phyloP scores from a whole-genome alignment of 2,797 vertebrate genomes.

The Danionella dracula region DNA sequence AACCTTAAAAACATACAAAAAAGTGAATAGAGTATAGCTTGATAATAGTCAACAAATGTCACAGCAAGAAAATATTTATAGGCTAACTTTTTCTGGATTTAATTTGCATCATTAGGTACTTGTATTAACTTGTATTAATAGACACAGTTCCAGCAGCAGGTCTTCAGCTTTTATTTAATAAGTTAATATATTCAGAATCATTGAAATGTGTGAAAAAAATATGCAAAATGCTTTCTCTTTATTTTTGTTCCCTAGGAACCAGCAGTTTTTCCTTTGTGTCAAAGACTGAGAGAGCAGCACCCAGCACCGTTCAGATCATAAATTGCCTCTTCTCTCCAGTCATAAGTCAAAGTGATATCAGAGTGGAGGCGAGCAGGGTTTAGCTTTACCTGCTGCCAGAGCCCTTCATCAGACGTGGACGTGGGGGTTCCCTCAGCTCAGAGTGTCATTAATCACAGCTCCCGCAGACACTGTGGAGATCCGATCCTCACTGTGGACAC shows the following conservation, averaged over 20 bases:
- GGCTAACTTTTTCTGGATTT: too few species aligned
- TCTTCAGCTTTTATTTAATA: too few species aligned
- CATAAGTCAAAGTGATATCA: conserved; percentile 27
- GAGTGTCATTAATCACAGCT: conserved; percentile 61
- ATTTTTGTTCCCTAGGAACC: not conserved
- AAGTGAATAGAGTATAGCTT: too few species aligned
- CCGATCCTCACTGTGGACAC: conserved; percentile 36
- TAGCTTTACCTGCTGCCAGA: conserved; percentile 48
- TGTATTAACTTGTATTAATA: too few species aligned
- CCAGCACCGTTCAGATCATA: not conserved
- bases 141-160: too few species aligned
- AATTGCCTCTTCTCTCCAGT: conserved; percentile 14
- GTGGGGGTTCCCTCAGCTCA: conserved; percentile 43
- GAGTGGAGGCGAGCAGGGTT: conserved; percentile 31
- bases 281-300: not conserved
- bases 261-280: not conserved
- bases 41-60: too few species aligned
- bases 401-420: conserved; percentile 58
- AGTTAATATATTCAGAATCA: too few species aligned
- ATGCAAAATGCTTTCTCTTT: too few species aligned
- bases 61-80: too few species aligned
- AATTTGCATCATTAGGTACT: too few species aligned
- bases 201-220: too few species aligned
- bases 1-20: too few species aligned
- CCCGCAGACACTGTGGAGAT: conserved; percentile 40